Conservation (phyloP, 2,113 vertebrate genomes). For the Ia io region DNA sequence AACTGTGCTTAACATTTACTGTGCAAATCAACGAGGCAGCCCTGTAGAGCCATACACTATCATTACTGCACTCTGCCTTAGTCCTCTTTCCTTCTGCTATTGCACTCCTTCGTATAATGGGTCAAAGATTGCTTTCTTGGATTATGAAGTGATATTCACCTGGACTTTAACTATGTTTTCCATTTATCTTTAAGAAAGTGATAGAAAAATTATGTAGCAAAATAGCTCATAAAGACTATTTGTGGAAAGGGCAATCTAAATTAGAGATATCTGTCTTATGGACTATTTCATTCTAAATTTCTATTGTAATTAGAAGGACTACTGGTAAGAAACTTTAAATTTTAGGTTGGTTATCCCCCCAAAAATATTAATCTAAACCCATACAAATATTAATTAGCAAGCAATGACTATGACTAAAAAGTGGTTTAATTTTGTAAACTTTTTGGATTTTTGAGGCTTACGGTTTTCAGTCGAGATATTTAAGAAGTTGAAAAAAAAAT, state of each 20-base stretch:
- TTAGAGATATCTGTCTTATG: background rate
- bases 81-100: background rate
- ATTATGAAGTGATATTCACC: background rate
- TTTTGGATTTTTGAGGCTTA: background rate
- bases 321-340: background rate
- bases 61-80: no score
- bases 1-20: rapidly evolving
- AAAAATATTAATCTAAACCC: no score
- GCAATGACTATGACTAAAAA: no score
- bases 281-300: slow-evolving; percentile 1
- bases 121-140: background rate
- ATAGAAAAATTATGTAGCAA: background rate
- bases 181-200: background rate
- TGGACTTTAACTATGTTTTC: background rate
- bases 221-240: slow-evolving; percentile 18
- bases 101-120: background rate
- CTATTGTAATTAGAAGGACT: slow-evolving; percentile 29
- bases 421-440: background rate
- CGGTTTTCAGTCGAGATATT: background rate
- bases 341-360: no score
- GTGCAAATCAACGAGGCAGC: background rate
- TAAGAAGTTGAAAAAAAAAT: background rate
- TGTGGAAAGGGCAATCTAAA: slow-evolving; percentile 48
- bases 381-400: no score
- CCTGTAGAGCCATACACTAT: rapidly evolving